Base-by-base conservation (phyloP, 2,888 invertebrate genomes). In the Oligia latruncula region DNA sequence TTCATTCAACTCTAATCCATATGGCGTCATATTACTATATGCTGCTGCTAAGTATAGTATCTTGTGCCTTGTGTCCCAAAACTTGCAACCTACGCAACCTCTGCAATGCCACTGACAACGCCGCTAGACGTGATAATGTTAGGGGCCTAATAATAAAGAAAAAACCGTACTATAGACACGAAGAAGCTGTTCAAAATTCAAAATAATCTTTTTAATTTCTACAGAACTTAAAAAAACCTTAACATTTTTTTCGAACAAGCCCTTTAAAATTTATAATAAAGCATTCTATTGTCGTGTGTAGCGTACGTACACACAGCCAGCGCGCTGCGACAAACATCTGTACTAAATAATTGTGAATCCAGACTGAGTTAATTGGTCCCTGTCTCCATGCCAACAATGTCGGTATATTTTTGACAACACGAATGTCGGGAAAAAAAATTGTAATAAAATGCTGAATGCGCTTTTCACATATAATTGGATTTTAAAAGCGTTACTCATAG, bases 281-380 rank as follows among this genome's bases (percentile, higher is more conserved):
- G 35, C 13, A 46, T 8, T 49, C 15, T 15, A 1, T 58, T 67
- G 20, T 64, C 71, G 43, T n/a, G 58, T 67, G 20, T 64, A 74
- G 43, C 35, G 62, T 65, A 29, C n/a, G 64, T 40, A 64, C 62
- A 66, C 40, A 46, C 66, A 65, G 65, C 40, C 72, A 71, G 46
- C 29, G 58, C 40, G 62, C 68, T 40, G 58, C 52, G 58, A 74
- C 75, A 70, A 72, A 81, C 87, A 84, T 87, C 80, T 87, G 90
- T 82, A 82, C 81, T 85, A 85, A 89, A 89, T 90, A 91, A 91
- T 90, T 88, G 81, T 88, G 79, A 87, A 81, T 81, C 84, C 90
- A 91, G 92, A 91, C 90, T 71, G 40, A 82, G 81, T 88, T 89
- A 91, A 92, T 90, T 90, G 87, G 73, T 78, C 71, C 72, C 78